These are phyloP conservation scores for Microdon myrmicae DNA, from an alignment of 2,888 invertebrate genomes.

Conservation along the genomic window DNA sequence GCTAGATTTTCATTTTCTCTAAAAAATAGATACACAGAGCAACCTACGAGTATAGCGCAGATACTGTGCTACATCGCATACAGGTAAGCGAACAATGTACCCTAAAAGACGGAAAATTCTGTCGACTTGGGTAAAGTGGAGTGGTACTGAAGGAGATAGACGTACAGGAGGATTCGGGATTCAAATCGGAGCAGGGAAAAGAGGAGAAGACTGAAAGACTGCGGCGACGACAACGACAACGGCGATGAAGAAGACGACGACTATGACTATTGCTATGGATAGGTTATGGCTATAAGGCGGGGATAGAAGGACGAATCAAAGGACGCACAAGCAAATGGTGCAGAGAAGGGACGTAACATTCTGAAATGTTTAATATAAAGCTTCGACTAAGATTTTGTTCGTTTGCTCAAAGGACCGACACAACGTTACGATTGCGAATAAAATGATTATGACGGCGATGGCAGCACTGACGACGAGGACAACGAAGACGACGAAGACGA, in stretches of 20 bases:
- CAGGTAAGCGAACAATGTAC: slow-evolving; percentile 31
- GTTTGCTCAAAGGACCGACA: slow-evolving; percentile 41
- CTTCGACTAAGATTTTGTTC: slow-evolving; percentile 40
- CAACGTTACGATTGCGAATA: slow-evolving; percentile 32
- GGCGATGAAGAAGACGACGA: neutral
- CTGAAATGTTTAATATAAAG: slow-evolving; percentile 44
- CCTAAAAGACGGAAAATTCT: slow-evolving; percentile 35
- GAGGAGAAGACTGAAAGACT: too few relatives aligned
- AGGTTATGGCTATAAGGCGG: too few relatives aligned
- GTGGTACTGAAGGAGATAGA: slow-evolving; percentile 29
- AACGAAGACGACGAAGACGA: slow-evolving; percentile 4
- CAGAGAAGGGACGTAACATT: slow-evolving; percentile 1
- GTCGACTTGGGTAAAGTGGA: slow-evolving; percentile 35
- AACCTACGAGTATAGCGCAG: slow-evolving; percentile 19
- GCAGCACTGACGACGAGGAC: neutral
- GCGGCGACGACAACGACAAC: neutral
- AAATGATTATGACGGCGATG: slow-evolving; percentile 15
- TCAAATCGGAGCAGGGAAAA: too few relatives aligned
- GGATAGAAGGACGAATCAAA: slow-evolving; percentile 5
- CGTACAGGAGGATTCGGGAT: too few relatives aligned
- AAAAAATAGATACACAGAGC: slow-evolving; percentile 12
- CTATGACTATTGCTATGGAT: too few relatives aligned
- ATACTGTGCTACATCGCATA: slow-evolving; percentile 5
- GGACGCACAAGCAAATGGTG: neutral
- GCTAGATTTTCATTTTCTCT: slow-evolving; percentile 18